Conservation (phyloP, 1,140 invertebrate genomes). For the Parapsyche elsis region DNA sequence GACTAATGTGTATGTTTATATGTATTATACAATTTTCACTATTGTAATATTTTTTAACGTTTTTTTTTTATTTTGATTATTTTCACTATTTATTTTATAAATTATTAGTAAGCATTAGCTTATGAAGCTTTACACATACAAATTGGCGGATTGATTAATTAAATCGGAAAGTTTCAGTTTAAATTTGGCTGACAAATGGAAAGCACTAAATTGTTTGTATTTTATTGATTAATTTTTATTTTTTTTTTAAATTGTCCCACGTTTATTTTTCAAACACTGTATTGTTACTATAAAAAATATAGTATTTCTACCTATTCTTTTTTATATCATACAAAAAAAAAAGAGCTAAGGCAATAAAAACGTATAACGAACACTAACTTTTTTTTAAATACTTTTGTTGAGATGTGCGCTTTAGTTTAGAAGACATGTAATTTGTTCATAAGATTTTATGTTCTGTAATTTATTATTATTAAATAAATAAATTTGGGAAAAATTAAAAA, state of each 20-base stretch:
- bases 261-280: not conserved
- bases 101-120: not conserved
- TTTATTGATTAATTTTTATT: not conserved
- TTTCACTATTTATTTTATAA: not conserved
- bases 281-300: constrained; percentile 9
- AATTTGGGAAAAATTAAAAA: not conserved
- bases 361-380: constrained; percentile 22
- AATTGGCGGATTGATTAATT: constrained; percentile 2
- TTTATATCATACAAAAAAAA: constrained; percentile 27
- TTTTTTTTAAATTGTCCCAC: not conserved
- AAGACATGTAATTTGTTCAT: constrained; percentile 8
- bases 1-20: too few relatives aligned
- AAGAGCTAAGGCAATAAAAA: constrained; percentile 26
- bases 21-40: constrained; percentile 17
- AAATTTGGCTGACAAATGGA: not conserved
- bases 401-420: constrained; percentile 22
- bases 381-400: not conserved
- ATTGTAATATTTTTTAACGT: not conserved
- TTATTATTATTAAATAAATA: too few relatives aligned
- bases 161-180: not conserved
- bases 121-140: constrained; percentile 11
- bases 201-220: constrained; percentile 2
- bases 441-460: not conserved
- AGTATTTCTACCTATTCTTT: not conserved
- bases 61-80: not conserved